Evolutionary conservation across 2,888 invertebrate genomes (phyloP), one percentile per base, ranked within the genome.

Genomic region (Zelleria hepariella): DNA sequence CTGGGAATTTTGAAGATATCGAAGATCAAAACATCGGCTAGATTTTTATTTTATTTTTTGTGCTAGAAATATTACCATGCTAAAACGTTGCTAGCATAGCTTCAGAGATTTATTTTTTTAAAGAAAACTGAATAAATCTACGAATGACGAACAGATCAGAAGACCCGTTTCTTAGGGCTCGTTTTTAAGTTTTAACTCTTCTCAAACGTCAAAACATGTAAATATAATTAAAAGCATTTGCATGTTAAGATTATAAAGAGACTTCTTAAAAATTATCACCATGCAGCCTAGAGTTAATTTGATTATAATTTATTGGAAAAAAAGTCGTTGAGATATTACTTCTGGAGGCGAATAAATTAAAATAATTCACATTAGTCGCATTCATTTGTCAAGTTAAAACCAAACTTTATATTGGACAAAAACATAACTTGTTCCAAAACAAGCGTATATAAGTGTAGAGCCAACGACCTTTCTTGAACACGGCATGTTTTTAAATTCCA

Each of bases 401-500:
- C 26, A 26, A n/a, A 26, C 25, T 24, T 54, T 18, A 53, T 54
- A 53, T 54, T 25, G 20, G 65, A 72, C 71, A 73, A 76, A 42
- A 42, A 42, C n/a, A 76, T 73, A 73, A 72, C 68, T 66, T 65
- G 67, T 74, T 72, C 67, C 67, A 64, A 70, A 73, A 72, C 64
- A 68, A 68, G 71, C 67, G 63, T 60, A 62, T 49, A 2, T 55
- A 64, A 62, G 62, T n/a, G 62, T 58, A 62, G 62, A 25, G 72
- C 65, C 71, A 69, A 55, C 66, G 69, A 75, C 70, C 77, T 70
- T 42, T 61, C 62, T 59, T 65, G 26, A 58, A 23, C 51, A 58
- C 48, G 24, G 8, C 72, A 77, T 70, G 68, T 71, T 58, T 59
- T 61, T 58, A 59, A 68, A 74, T 71, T 70, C 32, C 32, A 68